phyloP scores from a whole-genome alignment of 2,113 vertebrate genomes.

The Gymnogyps californianus region DNA sequence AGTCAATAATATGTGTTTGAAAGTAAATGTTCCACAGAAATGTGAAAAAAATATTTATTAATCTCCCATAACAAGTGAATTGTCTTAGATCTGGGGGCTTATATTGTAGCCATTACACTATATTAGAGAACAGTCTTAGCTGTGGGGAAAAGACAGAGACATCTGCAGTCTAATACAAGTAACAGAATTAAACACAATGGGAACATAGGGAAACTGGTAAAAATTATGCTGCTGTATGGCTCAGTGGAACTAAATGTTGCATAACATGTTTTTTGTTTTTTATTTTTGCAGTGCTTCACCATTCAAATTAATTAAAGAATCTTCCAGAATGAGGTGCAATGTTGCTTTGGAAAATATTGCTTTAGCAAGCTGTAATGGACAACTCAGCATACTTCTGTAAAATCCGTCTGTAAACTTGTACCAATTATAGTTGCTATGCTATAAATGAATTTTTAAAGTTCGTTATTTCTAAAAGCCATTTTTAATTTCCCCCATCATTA shows the following conservation, averaged over 20 bases:
- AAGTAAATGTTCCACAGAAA: conserved; percentile 60
- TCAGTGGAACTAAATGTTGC: conserved; percentile 61
- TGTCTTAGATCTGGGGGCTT: conserved; percentile 19
- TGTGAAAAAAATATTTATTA: conserved; percentile 25
- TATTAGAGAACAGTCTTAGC: conserved; percentile 47
- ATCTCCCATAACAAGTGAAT: conserved; percentile 38
- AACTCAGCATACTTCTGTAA: background rate
- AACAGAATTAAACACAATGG: conserved; percentile 51
- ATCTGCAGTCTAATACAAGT: conserved; percentile 48
- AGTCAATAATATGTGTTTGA: conserved; percentile 17
- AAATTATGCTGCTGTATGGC: conserved; percentile 45
- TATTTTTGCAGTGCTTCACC: conserved; percentile 27
- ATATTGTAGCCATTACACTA: background rate
- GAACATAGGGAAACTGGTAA: conserved; percentile 40
- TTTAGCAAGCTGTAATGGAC: background rate
- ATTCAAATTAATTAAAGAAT: conserved; percentile 62
- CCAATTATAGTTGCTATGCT: background rate
- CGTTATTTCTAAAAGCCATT: background rate
- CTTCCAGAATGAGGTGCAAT: conserved; percentile 34
- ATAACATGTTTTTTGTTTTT: conserved; percentile 28
- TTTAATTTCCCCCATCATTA: background rate
- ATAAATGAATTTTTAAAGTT: background rate
- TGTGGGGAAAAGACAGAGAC: conserved; percentile 41
- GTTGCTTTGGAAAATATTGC: conserved; percentile 23
- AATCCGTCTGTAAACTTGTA: background rate